Evolutionary conservation across 1,140 invertebrate species (phyloP), one percentile per base, ranked within the genome.

Genomic region (Papilio polyxenes): DNA sequence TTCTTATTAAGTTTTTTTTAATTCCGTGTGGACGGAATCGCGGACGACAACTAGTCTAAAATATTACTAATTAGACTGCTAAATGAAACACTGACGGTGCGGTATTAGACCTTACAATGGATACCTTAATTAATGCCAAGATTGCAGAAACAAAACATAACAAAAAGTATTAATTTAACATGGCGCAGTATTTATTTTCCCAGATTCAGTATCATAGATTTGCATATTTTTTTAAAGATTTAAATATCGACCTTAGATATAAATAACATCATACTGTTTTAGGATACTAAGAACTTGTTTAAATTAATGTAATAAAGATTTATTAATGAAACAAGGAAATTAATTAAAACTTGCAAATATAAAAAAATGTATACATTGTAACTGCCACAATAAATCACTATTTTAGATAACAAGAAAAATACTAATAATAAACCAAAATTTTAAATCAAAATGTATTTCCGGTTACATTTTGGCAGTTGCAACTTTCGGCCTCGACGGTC

Each of bases 71-170:
- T 31, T 11, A 65, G 31, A 15, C 59, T 20, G 59, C 59, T 5
- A 72, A 72, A 37, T 17, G 13, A 37, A 72, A 37, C 65, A 40
- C 31, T 72, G 31, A 72, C 37, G 62, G 9, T 69, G 65, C 65
- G n/a, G n/a, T 17, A 72, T 37, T n/a, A n/a, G 65, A 72, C 65
- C 65, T 11, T 72, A 72, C 62, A 10, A 37, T 9, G 23, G 23
- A 65, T 37, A 31, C 65, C 11, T 72, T 72, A 31, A 72, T 72
- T 72, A 72, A 72, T 72, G 11, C 31, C 13, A 65, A 72, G 65
- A 72, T 40, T 72, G 65, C 13, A 72, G 13, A 72, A 72, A 72
- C 40, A 72, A 72, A 72, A 72, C 11, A 37, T 31, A 31, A 31
- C 23, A 72, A 7, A 72, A 72, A 72, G 13, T 31, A 11, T 11